Base-by-base conservation (phyloP, 2,797 vertebrate genomes). In the Chaenodraco wilsoni region DNA sequence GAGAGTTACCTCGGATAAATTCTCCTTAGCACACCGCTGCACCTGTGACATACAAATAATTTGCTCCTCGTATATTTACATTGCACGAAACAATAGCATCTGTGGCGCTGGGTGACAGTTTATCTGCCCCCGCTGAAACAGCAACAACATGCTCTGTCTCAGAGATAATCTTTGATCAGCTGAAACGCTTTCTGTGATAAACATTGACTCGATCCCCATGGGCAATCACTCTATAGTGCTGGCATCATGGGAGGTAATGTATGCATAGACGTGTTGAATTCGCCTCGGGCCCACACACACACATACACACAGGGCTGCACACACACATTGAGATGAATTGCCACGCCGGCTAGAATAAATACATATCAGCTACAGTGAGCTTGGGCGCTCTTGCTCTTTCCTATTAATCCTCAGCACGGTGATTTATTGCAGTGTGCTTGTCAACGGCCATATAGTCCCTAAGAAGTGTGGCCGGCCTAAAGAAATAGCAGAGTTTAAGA, bases 321-420 rank as follows among this genome's bases (percentile, higher is more conserved):
- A 56, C 71, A 79, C 84, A 73, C 75, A 62, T 72, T 59, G 82
- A 90, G 89, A 92, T 91, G 87, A 93, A 93, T 90, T 89, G 85
- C 86, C 61, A 81, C 76, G 81, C 88, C 87, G 88, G 79, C 80
- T 84, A 87, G 91, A 89, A 92, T 92, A 92, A 92, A 92, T 92
- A 91, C 92, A 90, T 89, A 91, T 91, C 91, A 87, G 90, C 87
- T 86, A 90, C 90, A 85, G 87, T 88, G 89, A 88, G 85, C 87
- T 56, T 76, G 74, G 81, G 70, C 64, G 90, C 90, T 89, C 27
- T 90, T 91, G 87, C 88, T 90, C 85, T 83, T 88, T 92, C 88
- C 90, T 93, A 91, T 92, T 93, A 93, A 93, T 93, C 90, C 91
- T 81, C 84, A 62, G 78, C 84, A 66, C 67, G 76, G 85, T 93